Evolutionary conservation across 37 sponge, comb jelly and placozoan genomes (phyloP).

Genomic region (Ianthella basta): DNA sequence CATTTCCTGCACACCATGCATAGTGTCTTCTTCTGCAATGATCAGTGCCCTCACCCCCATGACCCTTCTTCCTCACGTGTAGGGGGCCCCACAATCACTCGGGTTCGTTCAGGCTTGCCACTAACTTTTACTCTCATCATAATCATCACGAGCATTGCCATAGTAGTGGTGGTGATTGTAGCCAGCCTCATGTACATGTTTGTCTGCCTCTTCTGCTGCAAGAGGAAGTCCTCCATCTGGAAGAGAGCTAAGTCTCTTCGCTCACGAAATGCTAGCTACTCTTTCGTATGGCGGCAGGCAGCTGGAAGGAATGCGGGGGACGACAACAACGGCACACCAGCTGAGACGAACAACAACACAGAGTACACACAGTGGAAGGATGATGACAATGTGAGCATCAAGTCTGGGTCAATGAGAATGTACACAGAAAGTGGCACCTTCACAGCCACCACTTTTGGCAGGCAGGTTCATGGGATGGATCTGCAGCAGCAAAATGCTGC

Average conservation of each 20-base stretch:
- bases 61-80: too few relatives aligned
- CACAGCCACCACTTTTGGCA: too few relatives aligned
- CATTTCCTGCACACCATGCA: too few relatives aligned
- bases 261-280: not conserved
- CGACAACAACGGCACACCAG: not conserved
- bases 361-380: not conserved
- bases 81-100: too few relatives aligned
- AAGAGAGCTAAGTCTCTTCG: not conserved
- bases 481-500: too few relatives aligned
- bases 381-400: not conserved
- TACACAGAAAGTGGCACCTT: not conserved
- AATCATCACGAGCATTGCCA: not conserved
- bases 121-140: not conserved
- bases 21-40: too few relatives aligned
- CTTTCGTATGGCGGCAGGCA: not conserved
- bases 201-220: not conserved
- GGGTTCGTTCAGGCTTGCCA: not conserved
- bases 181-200: not conserved
- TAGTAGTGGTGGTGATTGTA: not conserved
- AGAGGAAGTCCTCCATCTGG: slow-evolving; percentile 1
- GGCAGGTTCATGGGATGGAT: too few relatives aligned
- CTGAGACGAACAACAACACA: not conserved
- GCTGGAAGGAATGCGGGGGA: not conserved
- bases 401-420: not conserved
- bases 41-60: too few relatives aligned